Base-by-base conservation (phyloP, 1,140 invertebrate species). In the Zophobas morio region DNA sequence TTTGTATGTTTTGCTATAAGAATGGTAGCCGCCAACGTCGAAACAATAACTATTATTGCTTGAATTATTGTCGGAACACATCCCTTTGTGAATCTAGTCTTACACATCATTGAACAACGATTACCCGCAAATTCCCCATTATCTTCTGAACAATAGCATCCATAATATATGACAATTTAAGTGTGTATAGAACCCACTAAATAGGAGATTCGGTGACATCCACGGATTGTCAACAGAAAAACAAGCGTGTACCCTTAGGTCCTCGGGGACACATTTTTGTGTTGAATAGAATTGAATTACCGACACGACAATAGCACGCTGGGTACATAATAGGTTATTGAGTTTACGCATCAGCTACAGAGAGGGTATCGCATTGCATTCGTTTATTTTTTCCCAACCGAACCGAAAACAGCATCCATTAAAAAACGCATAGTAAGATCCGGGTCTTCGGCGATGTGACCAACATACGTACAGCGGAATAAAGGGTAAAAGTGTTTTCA, bases 211-310 rank as follows among this genome's bases (percentile, higher is more conserved):
- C 63, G 75, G 75, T 79, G 78, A 79, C 78, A 79, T 79, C 70
- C 72, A 75, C 46, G 57, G 49, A 60, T 49, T 56, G 57, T 75
- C 34, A 70, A 70, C 54, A 56, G 63, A 79, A 76, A 79, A 79
- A 79, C 74, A 76, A 76, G 70, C 74, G 49, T 72, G 70, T 54
- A 71, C 63, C 60, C 53, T 66, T 6, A 60, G 63, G 60, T 37
- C 47, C 34, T 33, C 46, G 49, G 78, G 54, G 78, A 76, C 63
- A 76, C 63, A 75, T 79, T 79, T 79, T 75, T 75, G 63, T 71
- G 70, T 74, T 79, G 60, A 76, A 79, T 79, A 63, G 78, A 79
- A 79, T 79, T 76, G 75, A 79, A 79, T 79, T 79, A 79, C 78
- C 42, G 56, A 51, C 20, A 51, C 40, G 42, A 79, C 75, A 75